phyloP scores from a whole-genome alignment of 2,113 vertebrate species.

The Oncorhynchus tshawytscha region DNA sequence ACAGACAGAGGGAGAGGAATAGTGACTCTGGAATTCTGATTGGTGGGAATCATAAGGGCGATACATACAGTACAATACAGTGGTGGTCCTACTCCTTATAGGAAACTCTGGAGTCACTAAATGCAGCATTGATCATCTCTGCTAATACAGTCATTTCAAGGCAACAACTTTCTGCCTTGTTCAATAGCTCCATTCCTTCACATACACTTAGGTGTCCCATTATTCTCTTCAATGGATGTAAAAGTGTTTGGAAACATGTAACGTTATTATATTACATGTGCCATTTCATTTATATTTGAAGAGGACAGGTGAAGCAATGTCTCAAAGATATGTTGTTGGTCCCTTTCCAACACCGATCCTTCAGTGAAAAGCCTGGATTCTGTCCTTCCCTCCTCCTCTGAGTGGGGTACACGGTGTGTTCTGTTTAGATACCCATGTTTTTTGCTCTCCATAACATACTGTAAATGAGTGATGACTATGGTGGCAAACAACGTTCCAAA shows the following conservation, averaged over 20 bases:
- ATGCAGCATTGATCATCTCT: slow-evolving; percentile 2
- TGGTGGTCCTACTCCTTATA: slow-evolving; percentile 27
- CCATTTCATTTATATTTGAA: slow-evolving; percentile 38
- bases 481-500: slow-evolving; percentile 24
- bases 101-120: slow-evolving; percentile 21
- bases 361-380: slow-evolving; percentile 18
- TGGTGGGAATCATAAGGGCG: slow-evolving; percentile 14
- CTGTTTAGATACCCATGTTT: too few relatives aligned
- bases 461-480: slow-evolving; percentile 11
- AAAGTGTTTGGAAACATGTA: too few relatives aligned
- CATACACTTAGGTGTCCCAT: too few relatives aligned
- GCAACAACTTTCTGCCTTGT: too few relatives aligned
- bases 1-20: background rate
- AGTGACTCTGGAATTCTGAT: background rate
- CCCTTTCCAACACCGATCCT: slow-evolving; percentile 38
- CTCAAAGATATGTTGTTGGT: slow-evolving; percentile 43
- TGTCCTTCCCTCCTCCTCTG: slow-evolving; percentile 2
- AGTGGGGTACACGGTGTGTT: background rate
- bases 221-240: too few relatives aligned
- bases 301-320: slow-evolving; percentile 37
- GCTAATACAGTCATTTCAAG: background rate
- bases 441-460: background rate
- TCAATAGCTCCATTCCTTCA: too few relatives aligned
- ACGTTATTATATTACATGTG: slow-evolving; percentile 25
- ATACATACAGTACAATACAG: slow-evolving; percentile 7